A percentile compares a stretch with the other conserved stretches of the same genome.
phyloP scores from a whole-genome alignment of 1,140 invertebrate genomes.

The Drosophila ananassae region DNA sequence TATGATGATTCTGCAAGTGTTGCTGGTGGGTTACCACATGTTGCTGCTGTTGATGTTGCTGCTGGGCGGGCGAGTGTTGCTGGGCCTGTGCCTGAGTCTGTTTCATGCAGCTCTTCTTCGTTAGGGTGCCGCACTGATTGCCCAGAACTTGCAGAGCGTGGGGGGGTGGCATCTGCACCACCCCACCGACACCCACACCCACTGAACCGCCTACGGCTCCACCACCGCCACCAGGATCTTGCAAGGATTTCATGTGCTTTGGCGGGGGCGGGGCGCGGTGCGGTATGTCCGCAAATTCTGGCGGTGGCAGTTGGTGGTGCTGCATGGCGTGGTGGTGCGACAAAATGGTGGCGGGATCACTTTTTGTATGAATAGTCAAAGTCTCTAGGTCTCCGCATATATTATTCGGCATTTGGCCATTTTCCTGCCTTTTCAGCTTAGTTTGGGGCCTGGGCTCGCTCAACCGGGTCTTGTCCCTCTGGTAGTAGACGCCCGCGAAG shows the following conservation, averaged over 20 bases:
- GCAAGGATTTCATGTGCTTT: slow-evolving; percentile 87
- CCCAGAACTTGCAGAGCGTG: slow-evolving; percentile 89
- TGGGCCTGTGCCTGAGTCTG: slow-evolving; percentile 69
- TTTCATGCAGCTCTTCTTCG: slow-evolving; percentile 87
- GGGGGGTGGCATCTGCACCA: slow-evolving; percentile 86
- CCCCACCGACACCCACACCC: slow-evolving; percentile 81
- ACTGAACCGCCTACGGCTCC: slow-evolving; percentile 86
- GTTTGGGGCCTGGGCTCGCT: slow-evolving; percentile 86
- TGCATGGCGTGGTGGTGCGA: slow-evolving; percentile 88
- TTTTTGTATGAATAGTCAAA: slow-evolving; percentile 88
- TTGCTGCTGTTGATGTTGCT: slow-evolving; percentile 82
- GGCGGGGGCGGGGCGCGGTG: slow-evolving; percentile 90
- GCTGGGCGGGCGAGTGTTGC: slow-evolving; percentile 77
- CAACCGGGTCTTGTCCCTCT: slow-evolving; percentile 92
- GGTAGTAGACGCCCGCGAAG: slow-evolving; percentile 97
- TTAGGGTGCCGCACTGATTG: slow-evolving; percentile 86
- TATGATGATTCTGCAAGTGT: slow-evolving; percentile 83
- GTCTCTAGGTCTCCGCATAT: slow-evolving; percentile 91
- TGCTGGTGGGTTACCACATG: slow-evolving; percentile 59
- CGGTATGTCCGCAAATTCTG: slow-evolving; percentile 90
- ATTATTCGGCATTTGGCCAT: slow-evolving; percentile 93
- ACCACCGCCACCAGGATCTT: slow-evolving; percentile 85
- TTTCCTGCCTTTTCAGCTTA: slow-evolving; percentile 90
- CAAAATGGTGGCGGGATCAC: slow-evolving; percentile 88
- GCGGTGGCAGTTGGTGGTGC: slow-evolving; percentile 91